A percentile compares a stretch with the other conserved stretches of the same genome.
These are phyloP conservation scores for Hydraecia micacea DNA, from an alignment of 2,888 invertebrate species.

Conservation along the genomic window DNA sequence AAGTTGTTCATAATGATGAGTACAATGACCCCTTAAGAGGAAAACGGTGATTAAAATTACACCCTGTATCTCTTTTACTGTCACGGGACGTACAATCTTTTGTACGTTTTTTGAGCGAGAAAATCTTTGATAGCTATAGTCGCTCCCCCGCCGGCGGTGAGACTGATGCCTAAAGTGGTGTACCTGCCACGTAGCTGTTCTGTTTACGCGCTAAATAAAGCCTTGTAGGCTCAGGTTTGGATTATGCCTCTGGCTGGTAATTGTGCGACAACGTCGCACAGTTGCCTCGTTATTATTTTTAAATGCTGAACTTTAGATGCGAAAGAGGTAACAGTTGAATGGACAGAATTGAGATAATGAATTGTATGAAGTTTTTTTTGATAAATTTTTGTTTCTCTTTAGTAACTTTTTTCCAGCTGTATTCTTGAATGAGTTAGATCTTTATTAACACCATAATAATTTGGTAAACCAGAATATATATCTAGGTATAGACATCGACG, in stretches of 20 bases:
- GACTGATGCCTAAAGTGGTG: constrained; percentile 33
- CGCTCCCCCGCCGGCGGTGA: not conserved
- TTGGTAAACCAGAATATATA: not conserved
- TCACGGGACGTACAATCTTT: too few relatives aligned
- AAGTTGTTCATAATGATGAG: too few relatives aligned
- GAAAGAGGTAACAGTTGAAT: not conserved
- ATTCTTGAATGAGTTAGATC: not conserved
- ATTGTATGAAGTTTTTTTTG: too few relatives aligned
- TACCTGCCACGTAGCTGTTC: constrained; percentile 32
- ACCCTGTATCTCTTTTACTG: too few relatives aligned
- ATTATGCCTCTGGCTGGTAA: constrained; percentile 13
- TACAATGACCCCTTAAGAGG: too few relatives aligned
- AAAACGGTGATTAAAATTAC: too few relatives aligned
- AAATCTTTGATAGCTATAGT: not conserved
- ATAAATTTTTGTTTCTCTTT: not conserved
- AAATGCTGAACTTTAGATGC: not conserved
- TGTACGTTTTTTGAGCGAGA: not conserved
- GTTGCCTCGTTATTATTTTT: constrained; percentile 12
- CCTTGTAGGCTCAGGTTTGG: constrained; percentile 13
- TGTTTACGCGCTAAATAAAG: constrained; percentile 43
- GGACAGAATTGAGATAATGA: not conserved
- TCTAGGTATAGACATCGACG: too few relatives aligned
- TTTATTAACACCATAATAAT: not conserved
- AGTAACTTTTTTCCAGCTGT: not conserved
- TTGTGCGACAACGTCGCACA: constrained; percentile 12